Evolutionary conservation across 2,113 vertebrate species (phyloP).

Genomic region (Pluvianellus socialis): DNA sequence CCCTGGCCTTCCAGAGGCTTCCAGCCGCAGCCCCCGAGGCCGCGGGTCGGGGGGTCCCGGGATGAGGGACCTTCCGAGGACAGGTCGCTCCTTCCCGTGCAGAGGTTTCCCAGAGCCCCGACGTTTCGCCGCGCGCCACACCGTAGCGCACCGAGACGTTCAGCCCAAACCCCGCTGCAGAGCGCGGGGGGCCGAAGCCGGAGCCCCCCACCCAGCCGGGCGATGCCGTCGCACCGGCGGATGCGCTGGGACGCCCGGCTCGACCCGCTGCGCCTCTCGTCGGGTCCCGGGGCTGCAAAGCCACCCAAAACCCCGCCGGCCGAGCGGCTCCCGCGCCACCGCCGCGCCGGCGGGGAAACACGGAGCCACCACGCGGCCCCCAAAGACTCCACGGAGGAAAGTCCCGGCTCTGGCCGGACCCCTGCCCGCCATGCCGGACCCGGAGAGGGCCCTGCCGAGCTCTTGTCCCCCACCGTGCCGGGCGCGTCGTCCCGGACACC

Average conservation of each 20-base stretch:
- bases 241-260: background rate
- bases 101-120: accelerated
- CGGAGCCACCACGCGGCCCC: accelerated
- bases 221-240: accelerated
- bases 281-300: background rate
- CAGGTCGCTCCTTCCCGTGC: accelerated
- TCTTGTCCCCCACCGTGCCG: accelerated
- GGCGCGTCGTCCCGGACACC: accelerated
- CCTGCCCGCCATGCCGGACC: background rate
- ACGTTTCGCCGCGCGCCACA: background rate
- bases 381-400: background rate
- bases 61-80: background rate
- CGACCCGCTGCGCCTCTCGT: accelerated
- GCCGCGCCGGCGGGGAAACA: background rate
- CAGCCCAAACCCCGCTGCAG: accelerated
- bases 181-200: accelerated
- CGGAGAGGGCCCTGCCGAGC: accelerated
- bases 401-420: background rate
- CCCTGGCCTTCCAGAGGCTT: background rate
- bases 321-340: accelerated
- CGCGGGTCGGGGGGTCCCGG: accelerated
- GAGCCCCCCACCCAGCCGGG: accelerated
- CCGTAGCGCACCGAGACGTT: accelerated
- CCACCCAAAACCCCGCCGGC: background rate
- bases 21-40: background rate